Evolutionary conservation across 2,113 vertebrate species (phyloP).

Genomic region (Clarias macrocephalus): DNA sequence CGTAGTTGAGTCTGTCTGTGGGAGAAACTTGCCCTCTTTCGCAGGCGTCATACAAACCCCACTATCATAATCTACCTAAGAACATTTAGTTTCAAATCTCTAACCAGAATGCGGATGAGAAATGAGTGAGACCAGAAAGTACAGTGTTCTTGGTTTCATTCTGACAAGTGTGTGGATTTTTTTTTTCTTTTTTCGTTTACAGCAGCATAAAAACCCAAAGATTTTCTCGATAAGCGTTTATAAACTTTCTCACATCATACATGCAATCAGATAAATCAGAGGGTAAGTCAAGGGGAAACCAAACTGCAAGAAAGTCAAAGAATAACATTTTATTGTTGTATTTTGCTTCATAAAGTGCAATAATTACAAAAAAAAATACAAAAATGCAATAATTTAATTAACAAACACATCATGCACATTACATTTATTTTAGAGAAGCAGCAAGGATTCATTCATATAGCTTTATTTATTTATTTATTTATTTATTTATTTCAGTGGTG

Average conservation of each 20-base stretch:
- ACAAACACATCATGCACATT: not conserved
- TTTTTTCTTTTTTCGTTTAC: not conserved
- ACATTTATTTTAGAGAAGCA: not conserved
- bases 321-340: not conserved
- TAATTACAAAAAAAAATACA: no score
- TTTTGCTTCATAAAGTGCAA: not conserved
- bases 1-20: not conserved
- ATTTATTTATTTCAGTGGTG: no score
- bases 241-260: not conserved
- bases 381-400: not conserved
- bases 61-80: not conserved
- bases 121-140: slow-evolving; percentile 31
- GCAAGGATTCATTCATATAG: not conserved
- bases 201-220: not conserved
- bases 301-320: not conserved
- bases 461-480: no score
- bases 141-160: slow-evolving; percentile 35
- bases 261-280: not conserved
- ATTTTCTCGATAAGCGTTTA: not conserved
- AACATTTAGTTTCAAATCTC: slow-evolving; percentile 19
- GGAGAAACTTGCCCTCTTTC: not conserved
- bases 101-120: slow-evolving; percentile 18
- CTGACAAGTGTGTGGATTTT: not conserved
- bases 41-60: not conserved
- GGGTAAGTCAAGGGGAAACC: not conserved